A percentile compares a stretch with the other conserved stretches of the same genome.
phyloP scores from a whole-genome alignment of 2,797 vertebrate genomes.

The Agapornis canus region DNA sequence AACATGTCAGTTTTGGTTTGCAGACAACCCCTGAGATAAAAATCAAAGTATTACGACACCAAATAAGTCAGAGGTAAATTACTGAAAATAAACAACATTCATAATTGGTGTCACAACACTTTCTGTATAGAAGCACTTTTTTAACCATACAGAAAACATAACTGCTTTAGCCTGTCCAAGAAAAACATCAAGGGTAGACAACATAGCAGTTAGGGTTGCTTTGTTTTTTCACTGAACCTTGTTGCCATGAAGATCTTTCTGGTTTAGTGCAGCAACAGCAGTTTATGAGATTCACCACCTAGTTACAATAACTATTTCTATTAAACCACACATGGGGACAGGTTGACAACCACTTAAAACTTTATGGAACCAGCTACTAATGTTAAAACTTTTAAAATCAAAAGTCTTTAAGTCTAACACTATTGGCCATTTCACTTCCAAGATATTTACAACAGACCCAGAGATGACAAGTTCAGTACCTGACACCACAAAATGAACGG shows the following conservation, averaged over 20 bases:
- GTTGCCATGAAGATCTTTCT: neutral
- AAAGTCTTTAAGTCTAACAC: neutral
- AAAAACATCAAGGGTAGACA: constrained; percentile 42
- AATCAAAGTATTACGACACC: constrained; percentile 78
- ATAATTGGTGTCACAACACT: constrained; percentile 70
- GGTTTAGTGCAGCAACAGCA: constrained; percentile 50
- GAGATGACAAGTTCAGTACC: constrained; percentile 6
- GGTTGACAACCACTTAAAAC: neutral
- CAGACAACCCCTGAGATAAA: constrained; percentile 80
- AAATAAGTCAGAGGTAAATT: constrained; percentile 77
- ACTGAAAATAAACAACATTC: constrained; percentile 76
- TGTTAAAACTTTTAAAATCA: neutral
- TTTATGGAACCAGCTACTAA: neutral
- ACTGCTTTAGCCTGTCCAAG: constrained; percentile 57
- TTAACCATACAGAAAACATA: constrained; percentile 57
- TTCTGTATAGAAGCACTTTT: constrained; percentile 73
- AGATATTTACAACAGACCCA: neutral
- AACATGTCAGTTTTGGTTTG: constrained; percentile 80
- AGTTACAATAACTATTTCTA: neutral
- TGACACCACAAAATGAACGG: neutral
- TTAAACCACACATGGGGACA: neutral
- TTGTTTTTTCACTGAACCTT: constrained; percentile 47
- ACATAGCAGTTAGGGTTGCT: constrained; percentile 56
- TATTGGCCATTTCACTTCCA: neutral
- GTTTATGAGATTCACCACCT: constrained; percentile 34